These are phyloP conservation scores for Oasisia sp. DNA, from an alignment of 2,888 invertebrate species.

Conservation along the genomic window DNA sequence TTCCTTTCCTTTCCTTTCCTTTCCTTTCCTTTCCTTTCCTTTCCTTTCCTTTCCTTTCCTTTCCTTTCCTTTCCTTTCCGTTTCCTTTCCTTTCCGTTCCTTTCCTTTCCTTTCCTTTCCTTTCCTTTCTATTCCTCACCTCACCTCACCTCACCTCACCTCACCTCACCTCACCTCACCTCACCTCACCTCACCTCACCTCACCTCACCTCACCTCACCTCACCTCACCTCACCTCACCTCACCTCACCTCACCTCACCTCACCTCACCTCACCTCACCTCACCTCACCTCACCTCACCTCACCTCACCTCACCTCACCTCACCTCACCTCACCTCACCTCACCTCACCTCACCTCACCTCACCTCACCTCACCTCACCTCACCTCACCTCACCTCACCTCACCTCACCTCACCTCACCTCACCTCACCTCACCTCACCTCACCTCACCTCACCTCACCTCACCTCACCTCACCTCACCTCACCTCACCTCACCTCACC, in stretches of 20 bases:
- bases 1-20: not conserved
- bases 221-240: conserved; percentile 20
- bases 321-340: not conserved
- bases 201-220: conserved; percentile 19
- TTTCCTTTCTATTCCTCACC: no score
- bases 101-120: no score
- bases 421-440: not conserved
- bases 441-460: not conserved
- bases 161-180: conserved; percentile 26
- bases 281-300: not conserved
- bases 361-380: not conserved
- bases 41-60: not conserved
- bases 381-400: not conserved
- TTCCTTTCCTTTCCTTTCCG: not conserved
- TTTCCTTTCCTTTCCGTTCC: no score
- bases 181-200: conserved; percentile 19
- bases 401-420: conserved; percentile 10
- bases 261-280: not conserved
- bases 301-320: conserved; percentile 19
- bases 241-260: conserved; percentile 18
- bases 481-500: conserved; percentile 20
- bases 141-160: conserved; percentile 24
- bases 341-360: not conserved
- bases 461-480: not conserved
- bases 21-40: no score